Conservation (phyloP, 2,113 vertebrate species). For the Paralichthys olivaceus region DNA sequence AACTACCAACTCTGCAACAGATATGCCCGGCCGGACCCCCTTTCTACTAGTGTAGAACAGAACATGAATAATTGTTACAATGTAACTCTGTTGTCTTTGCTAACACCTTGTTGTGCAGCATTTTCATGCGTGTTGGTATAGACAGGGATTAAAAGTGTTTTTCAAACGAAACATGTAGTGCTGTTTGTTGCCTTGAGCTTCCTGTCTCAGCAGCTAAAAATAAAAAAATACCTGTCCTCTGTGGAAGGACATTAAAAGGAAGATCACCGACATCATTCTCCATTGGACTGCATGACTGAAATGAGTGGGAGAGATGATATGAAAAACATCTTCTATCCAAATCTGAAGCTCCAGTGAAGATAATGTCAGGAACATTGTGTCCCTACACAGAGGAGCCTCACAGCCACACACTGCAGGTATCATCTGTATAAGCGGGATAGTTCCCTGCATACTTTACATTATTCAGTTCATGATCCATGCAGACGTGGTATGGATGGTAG, state of each 20-base stretch:
- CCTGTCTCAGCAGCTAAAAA: no score
- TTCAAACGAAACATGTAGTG: no score
- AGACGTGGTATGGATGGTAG: neutral
- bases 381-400: neutral
- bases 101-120: no score
- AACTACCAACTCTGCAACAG: no score
- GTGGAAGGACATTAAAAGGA: neutral
- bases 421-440: neutral
- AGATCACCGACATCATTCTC: neutral
- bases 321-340: neutral
- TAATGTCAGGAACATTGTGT: constrained; percentile 41
- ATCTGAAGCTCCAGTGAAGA: constrained; percentile 8
- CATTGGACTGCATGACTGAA: constrained; percentile 8
- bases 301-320: neutral
- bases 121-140: no score
- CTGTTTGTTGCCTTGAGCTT: no score
- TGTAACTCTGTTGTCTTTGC: no score
- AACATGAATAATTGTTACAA: no score
- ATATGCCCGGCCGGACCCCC: no score
- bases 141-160: no score
- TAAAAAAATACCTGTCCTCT: no score
- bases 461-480: neutral
- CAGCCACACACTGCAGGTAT: neutral
- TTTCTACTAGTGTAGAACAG: no score
- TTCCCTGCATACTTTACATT: neutral